A percentile compares a stretch with the other conserved stretches of the same genome.
phyloP scores from a whole-genome alignment of 2,797 vertebrate genomes.

The Gambusia yucatana region DNA sequence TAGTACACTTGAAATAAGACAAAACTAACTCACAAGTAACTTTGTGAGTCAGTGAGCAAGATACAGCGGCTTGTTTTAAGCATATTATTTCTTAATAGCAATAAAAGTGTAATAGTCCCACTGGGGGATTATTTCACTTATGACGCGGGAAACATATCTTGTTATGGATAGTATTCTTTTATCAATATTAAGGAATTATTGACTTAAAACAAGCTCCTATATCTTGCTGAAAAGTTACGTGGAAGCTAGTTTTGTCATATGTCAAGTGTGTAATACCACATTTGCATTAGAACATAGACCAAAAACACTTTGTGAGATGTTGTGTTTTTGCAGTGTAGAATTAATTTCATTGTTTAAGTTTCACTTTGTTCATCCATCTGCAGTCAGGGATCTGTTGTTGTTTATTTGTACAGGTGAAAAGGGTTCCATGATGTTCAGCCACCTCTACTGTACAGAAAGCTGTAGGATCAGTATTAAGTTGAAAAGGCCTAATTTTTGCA shows the following conservation, averaged over 20 bases:
- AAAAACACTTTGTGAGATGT: neutral
- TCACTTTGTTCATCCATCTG: neutral
- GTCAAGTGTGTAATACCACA: too few relatives aligned
- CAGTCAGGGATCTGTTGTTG: neutral
- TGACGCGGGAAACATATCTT: neutral
- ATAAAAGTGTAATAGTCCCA: neutral
- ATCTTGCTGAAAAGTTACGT: too few relatives aligned
- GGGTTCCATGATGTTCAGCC: neutral
- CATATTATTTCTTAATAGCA: too few relatives aligned
- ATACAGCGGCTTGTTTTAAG: too few relatives aligned
- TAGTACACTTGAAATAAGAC: too few relatives aligned
- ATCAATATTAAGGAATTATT: too few relatives aligned
- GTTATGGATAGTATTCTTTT: too few relatives aligned
- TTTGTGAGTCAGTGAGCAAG: too few relatives aligned
- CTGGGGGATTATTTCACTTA: neutral
- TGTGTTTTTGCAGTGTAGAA: neutral
- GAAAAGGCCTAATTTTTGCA: neutral
- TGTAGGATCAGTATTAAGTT: conserved; percentile 17
- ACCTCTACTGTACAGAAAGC: conserved; percentile 14
- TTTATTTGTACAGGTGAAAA: neutral
- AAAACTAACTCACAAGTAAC: too few relatives aligned
- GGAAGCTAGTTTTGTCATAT: too few relatives aligned
- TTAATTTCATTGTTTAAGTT: neutral
- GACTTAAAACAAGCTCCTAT: too few relatives aligned
- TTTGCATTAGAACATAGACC: too few relatives aligned